Evolutionary conservation across 2,797 vertebrate species (phyloP).

Genomic region (Brotula barbata): DNA sequence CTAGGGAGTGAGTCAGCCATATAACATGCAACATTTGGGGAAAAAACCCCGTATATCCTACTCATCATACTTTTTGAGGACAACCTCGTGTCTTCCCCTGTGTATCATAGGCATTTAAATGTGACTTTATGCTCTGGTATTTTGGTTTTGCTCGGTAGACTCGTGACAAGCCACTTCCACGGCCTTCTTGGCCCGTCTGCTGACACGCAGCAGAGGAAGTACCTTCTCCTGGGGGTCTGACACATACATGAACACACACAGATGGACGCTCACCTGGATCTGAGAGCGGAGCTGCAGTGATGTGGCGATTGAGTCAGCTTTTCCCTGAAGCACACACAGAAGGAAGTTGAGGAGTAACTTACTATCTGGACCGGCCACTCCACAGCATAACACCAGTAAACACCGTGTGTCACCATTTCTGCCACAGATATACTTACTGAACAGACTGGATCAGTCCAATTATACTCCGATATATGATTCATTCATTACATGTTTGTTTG

Average conservation of each 20-base stretch:
- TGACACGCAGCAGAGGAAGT: constrained; percentile 50
- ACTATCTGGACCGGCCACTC: constrained; percentile 7
- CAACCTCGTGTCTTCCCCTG: constrained; percentile 17
- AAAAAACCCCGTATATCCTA: neutral
- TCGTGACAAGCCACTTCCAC: constrained; percentile 36
- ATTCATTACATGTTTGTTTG: too few species aligned
- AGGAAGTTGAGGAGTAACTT: constrained; percentile 45
- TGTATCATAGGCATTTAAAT: constrained; percentile 1
- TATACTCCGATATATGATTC: too few species aligned
- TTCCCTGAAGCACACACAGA: constrained; percentile 82
- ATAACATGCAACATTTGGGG: neutral
- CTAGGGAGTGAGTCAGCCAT: too few species aligned
- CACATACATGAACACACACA: constrained; percentile 40
- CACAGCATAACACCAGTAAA: constrained; percentile 18
- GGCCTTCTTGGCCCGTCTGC: constrained; percentile 36
- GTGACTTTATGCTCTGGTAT: constrained; percentile 9
- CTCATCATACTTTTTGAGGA: neutral
- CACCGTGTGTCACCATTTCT: neutral
- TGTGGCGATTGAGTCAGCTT: constrained; percentile 84
- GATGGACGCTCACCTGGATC: constrained; percentile 85
- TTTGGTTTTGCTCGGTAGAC: constrained; percentile 21
- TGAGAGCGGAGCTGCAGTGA: constrained; percentile 91
- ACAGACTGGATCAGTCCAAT: too few species aligned
- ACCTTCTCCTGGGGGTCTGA: constrained; percentile 39
- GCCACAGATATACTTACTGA: too few species aligned